These are phyloP conservation scores for Blastobasis lacticolella DNA, from an alignment of 2,888 invertebrate species.

Conservation along the genomic window DNA sequence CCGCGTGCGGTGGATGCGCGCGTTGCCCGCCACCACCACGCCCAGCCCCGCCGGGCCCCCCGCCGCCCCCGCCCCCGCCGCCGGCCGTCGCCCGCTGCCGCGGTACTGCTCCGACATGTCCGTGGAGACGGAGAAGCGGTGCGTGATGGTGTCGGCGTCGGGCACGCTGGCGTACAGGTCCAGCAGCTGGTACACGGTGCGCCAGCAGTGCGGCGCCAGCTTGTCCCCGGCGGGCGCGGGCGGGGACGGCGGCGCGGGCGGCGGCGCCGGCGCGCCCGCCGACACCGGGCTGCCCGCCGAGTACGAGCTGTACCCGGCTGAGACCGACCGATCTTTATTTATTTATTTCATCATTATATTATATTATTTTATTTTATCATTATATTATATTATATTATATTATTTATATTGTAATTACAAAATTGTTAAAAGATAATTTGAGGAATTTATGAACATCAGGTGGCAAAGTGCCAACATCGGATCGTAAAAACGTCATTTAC, in stretches of 20 bases:
- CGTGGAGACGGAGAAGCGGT: conserved; percentile 81
- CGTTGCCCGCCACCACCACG: conserved; percentile 89
- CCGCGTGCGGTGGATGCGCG: conserved; percentile 87
- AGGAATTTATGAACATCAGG: no score
- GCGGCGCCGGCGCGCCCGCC: conserved; percentile 14
- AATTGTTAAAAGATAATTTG: no score
- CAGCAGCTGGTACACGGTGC: conserved; percentile 92
- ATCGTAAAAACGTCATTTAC: no score
- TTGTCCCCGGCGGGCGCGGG: conserved; percentile 26
- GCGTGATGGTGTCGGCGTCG: conserved; percentile 93
- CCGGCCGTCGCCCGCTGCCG: conserved; percentile 49
- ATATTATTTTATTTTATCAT: no score
- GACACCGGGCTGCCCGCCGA: conserved; percentile 81
- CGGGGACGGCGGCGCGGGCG: conserved; percentile 38
- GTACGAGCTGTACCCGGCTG: conserved; percentile 83
- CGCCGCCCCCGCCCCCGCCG: conserved; percentile 50
- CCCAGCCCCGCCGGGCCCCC: conserved; percentile 48
- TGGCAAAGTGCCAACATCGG: no score
- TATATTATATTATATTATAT: no score
- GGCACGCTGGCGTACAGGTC: conserved; percentile 96
- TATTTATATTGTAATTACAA: no score
- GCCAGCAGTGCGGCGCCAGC: conserved; percentile 90
- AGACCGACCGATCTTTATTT: no score
- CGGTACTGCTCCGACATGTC: conserved; percentile 83
- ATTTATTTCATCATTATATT: no score